Conservation (phyloP, 2,113 vertebrate genomes). For the Athene noctua region DNA sequence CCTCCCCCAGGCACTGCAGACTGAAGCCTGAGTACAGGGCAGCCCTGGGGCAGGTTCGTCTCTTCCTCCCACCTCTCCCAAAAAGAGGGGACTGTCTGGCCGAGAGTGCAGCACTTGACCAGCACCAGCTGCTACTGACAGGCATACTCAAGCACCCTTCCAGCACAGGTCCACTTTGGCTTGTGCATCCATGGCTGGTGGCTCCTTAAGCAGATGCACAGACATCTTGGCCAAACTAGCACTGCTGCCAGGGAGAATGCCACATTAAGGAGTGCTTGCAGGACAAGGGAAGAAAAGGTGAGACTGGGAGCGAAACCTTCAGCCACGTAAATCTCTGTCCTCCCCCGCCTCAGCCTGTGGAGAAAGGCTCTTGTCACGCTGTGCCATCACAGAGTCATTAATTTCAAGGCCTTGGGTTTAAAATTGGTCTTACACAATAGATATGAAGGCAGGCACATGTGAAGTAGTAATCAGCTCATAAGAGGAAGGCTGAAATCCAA, state of each 20-base stretch:
- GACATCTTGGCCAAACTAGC: not conserved
- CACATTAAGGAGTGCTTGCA: rapidly evolving
- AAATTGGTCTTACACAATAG: not conserved
- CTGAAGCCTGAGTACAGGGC: not conserved
- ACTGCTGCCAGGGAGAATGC: not conserved
- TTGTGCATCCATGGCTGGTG: not conserved
- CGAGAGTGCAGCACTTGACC: not conserved
- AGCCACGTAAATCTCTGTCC: not conserved
- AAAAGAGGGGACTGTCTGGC: not conserved
- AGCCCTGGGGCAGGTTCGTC: not conserved
- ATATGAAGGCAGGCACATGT: not conserved
- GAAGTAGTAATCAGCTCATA: not conserved
- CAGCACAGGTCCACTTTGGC: not conserved
- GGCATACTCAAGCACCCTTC: not conserved
- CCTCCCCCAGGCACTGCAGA: rapidly evolving
- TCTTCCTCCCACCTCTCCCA: not conserved
- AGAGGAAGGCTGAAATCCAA: not conserved
- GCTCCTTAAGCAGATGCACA: not conserved
- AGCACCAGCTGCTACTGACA: rapidly evolving
- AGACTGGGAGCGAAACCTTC: not conserved
- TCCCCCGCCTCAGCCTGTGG: not conserved
- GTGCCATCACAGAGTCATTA: not conserved
- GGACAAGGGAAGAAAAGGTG: not conserved
- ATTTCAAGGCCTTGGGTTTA: not conserved
- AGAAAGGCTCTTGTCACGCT: not conserved